Evolutionary conservation across 1,140 invertebrate genomes (phyloP), one percentile per base, ranked within the genome.

Genomic region (Formica selysi): DNA sequence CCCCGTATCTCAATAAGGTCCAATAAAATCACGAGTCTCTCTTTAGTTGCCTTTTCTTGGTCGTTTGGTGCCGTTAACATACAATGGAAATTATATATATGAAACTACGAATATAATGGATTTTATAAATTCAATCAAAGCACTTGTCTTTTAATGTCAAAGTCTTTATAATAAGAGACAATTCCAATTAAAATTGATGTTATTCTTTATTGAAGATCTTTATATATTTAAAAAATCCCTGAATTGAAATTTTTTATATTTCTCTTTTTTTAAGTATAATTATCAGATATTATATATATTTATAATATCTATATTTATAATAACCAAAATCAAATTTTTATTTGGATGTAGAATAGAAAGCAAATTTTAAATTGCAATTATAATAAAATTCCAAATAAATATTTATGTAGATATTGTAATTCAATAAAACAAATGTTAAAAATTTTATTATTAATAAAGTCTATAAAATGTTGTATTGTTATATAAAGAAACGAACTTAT

Each of bases 1-100:
- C 89, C 87, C 88, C 74, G 32, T 80, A 62, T 89, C 48, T 89
- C 54, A 78, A 62, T 87, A 90, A 90, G 76, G 54, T 90, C 76
- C 79, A 44, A 87, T 74, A 61, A 83, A 89, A 86, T 91, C 76
- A 91, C 83, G 64, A 90, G 78, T 87, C 41, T 79, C 59, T 87
- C 54, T 87, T 89, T 90, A 59, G 44, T 87, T 87, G 29, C 76
- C 68, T 71, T 74, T 38, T 22, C 48, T 89, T 89, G 88, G 88
- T 90, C 88, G 41, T 74, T 83, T 76, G 61, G 71, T 61, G 83
- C 76, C 59, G 61, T 79, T 67, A 61, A 86, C n/a, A 44, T 86
- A 19, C 48, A 51, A 51, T 51, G 16, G 48, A 48, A 81, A 73
- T 59, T 26, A 22, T 44, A 41, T 41, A 61, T 44, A 41, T 41